Evolutionary conservation across 2,888 invertebrate species (phyloP), one percentile per base, ranked within the genome.

Genomic region (Tipula vernalis): DNA sequence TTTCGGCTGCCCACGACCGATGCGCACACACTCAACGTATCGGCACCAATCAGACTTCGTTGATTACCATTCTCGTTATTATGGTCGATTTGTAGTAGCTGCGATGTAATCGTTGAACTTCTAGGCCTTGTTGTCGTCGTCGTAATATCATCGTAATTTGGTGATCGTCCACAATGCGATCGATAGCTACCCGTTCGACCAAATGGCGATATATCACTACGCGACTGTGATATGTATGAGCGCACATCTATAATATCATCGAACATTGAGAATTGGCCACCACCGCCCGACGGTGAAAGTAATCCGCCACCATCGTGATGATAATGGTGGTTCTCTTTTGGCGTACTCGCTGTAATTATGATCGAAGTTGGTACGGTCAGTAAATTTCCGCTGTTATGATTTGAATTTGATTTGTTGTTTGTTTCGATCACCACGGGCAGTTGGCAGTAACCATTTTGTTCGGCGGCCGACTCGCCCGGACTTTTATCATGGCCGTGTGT

Each of bases 1-100:
- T 97, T 97, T 87, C 97, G 93, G 89, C 97, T 97, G 89, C 96
- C 96, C 86, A 95, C 94, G 86, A 95, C 94, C 2, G 96, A 95
- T 0, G 95, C 95, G 88, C 95, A 95, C 87, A 95, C 93, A 90
- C 95, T 96, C 88, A 95, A 92, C 87, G 94, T 93, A 90, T 96
- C 96, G 36, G 95, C 95, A 83, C 90, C 90, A 2, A 44, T 28
- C 6, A 85, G 51, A 28, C 84, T 87, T 15, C 88, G 86, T 8
- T 57, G 42, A 10, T 86, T 85, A 57, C 51, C 87, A 57, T 88
- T 88, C 12, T 86, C 86, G 5, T 88, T 87, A 88, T 88, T 87
- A 87, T 87, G 86, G 87, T 3, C 90, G 89, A 86, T 87, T 89
- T 88, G 87, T 89, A 89, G 88, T 92, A 91, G 39, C 91, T 90